Conservation (phyloP, 2,797 vertebrate genomes). For the Pelobates cultripes region DNA sequence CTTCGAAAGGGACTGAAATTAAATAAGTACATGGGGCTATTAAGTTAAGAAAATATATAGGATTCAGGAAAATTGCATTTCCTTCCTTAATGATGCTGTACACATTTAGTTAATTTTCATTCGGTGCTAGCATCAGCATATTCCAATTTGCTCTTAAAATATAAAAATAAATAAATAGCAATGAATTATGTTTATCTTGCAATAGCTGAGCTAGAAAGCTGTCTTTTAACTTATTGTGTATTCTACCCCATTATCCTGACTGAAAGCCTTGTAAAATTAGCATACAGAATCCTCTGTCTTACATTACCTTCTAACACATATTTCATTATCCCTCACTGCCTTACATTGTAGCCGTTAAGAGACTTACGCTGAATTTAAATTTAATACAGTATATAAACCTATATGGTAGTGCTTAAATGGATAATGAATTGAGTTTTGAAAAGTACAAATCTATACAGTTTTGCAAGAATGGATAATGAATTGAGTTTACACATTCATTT, state of each 20-base stretch:
- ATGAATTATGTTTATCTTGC: constrained; percentile 26
- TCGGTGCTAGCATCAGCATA: too few species aligned
- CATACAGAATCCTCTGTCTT: constrained; percentile 2
- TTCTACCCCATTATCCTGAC: constrained; percentile 30
- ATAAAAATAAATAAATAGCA: neutral
- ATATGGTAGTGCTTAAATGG: neutral
- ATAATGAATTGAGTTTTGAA: constrained; percentile 12
- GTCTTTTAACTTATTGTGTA: neutral
- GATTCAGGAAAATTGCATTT: too few species aligned
- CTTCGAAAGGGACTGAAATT: too few species aligned
- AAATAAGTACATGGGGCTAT: too few species aligned
- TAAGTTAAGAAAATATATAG: too few species aligned
- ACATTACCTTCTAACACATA: neutral
- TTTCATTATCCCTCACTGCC: constrained; percentile 17
- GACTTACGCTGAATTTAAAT: constrained; percentile 23
- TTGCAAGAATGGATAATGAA: constrained; percentile 42
- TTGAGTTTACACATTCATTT: constrained; percentile 48
- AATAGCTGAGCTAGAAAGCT: neutral
- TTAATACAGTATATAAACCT: neutral
- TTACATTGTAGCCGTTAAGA: neutral
- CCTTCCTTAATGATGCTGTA: too few species aligned
- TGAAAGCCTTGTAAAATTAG: constrained; percentile 16
- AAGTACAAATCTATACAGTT: constrained; percentile 20
- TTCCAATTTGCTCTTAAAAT: too few species aligned
- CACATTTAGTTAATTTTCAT: too few species aligned